Percentiles rank a stretch among this genome's conserved stretches.
These are phyloP conservation scores for Linnaemya vulpina DNA, from an alignment of 2,888 invertebrate species.

Conservation along the genomic window DNA sequence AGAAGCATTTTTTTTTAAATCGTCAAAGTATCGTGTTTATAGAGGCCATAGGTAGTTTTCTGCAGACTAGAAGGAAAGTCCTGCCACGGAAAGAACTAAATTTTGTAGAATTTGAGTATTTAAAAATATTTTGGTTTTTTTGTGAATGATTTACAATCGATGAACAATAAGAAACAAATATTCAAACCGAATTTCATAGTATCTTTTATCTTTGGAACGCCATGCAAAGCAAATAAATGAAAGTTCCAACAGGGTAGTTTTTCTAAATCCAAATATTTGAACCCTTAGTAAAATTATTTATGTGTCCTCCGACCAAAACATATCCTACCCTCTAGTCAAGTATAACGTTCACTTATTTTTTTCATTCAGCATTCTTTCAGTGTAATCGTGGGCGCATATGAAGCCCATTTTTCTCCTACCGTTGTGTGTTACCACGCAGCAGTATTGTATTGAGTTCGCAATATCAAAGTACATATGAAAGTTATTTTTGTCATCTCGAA, in stretches of 20 bases:
- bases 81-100: too few species aligned
- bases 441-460: slow-evolving; percentile 36
- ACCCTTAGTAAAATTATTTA: slow-evolving; percentile 1
- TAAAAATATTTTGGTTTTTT: too few species aligned
- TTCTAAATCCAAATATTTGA: not conserved
- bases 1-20: too few species aligned
- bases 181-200: too few species aligned
- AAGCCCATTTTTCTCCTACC: slow-evolving; percentile 27
- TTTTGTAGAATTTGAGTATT: too few species aligned
- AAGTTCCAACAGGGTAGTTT: slow-evolving; percentile 16
- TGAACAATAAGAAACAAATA: too few species aligned
- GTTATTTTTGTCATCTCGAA: slow-evolving; percentile 67
- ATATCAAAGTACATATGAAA: slow-evolving; percentile 16
- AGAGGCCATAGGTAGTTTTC: too few species aligned
- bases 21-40: too few species aligned
- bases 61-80: too few species aligned
- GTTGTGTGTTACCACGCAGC: not conserved
- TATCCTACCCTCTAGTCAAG: not conserved
- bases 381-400: slow-evolving; percentile 54
- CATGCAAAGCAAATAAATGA: not conserved
- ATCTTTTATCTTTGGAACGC: too few species aligned
- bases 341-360: slow-evolving; percentile 40
- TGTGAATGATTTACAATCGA: too few species aligned
- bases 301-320: slow-evolving; percentile 4
- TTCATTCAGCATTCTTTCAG: slow-evolving; percentile 23